A percentile compares a stretch with the other conserved stretches of the same genome.
Conservation (phyloP, 2,888 invertebrate species). For the Drosophila rellima region DNA sequence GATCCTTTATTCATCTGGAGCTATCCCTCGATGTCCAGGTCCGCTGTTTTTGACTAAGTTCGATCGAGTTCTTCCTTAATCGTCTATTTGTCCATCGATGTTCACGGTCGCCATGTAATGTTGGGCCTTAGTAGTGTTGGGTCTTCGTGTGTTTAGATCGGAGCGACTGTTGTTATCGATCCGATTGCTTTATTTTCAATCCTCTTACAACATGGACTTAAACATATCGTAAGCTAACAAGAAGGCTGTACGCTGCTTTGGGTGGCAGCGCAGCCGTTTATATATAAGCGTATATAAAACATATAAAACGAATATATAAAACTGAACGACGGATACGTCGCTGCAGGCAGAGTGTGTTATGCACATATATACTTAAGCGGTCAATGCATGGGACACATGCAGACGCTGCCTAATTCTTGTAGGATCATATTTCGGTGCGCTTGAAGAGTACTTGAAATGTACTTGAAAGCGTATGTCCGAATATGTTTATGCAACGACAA, state of each 20-base stretch:
- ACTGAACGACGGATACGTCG: constrained; percentile 3
- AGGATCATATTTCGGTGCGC: constrained; percentile 4
- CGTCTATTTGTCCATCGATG: not conserved
- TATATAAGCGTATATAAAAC: too few species aligned
- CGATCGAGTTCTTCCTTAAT: too few species aligned
- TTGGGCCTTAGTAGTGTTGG: too few species aligned
- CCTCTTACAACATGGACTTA: not conserved
- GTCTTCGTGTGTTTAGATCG: not conserved
- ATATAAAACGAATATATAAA: not conserved
- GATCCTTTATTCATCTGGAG: too few species aligned
- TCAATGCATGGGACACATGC: constrained; percentile 4
- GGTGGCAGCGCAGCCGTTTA: not conserved
- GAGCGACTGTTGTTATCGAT: too few species aligned
- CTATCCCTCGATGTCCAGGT: too few species aligned
- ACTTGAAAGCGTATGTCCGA: constrained; percentile 7
- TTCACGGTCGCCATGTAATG: not conserved
- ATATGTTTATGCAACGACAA: constrained; percentile 9
- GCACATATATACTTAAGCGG: constrained; percentile 4
- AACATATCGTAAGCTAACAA: constrained; percentile 4
- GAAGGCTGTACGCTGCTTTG: constrained; percentile 4
- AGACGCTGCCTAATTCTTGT: constrained; percentile 4
- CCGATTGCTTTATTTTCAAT: constrained; percentile 1
- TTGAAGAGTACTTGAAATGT: constrained; percentile 1
- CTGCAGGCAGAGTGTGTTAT: constrained; percentile 5
- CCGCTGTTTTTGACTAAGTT: too few species aligned